Evolutionary conservation across 1,140 invertebrate genomes (phyloP), one percentile per base, ranked within the genome.

Genomic region (Magallana angulata): DNA sequence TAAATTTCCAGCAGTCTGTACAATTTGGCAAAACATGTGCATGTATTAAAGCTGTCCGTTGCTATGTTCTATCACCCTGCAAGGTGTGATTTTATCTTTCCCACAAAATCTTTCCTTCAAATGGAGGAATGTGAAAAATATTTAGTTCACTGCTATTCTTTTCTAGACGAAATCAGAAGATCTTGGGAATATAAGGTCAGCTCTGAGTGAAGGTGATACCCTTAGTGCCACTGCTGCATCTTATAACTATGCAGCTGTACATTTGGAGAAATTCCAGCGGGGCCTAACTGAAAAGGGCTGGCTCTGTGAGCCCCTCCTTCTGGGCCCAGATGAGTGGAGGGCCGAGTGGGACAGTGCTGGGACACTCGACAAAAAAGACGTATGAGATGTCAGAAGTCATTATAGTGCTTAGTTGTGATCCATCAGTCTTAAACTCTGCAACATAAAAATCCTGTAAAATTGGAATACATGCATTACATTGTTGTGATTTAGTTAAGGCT

Each of bases 281-380:
- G 59, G 83, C 36, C 24, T 93, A 56, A 82, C 88, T 57, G 62
- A 64, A 0, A 59, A 90, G 59, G 89, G 91, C 48, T 94, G 93
- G 93, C 68, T 87, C 8, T 90, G 91, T 56, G 89, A 92, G 2
- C 86, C 86, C 7, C 88, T 88, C 4, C 85, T 93, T 8, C 84
- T 94, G 7, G 91, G 92, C n/a, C 90, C 93, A 8, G 91, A 94
- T 88, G 93, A 94, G 80, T 94, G 93, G 93, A 89, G 93, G 82
- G 85, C 90, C 4, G 59, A 59, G 11, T 92, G 91, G 91, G 88
- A 90, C 57, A 89, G 12, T n/a, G 14, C 24, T 30, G 24, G 68
- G 12, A 18, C 36, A 76, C 68, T 76, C 9, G 68, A 88, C 57
- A 88, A 88, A 14, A 88, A 88, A 24, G 84, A 85, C 11, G 62